These are phyloP conservation scores for Amphibalanus amphitrite DNA, from an alignment of 1,140 invertebrate species.

Conservation along the genomic window DNA sequence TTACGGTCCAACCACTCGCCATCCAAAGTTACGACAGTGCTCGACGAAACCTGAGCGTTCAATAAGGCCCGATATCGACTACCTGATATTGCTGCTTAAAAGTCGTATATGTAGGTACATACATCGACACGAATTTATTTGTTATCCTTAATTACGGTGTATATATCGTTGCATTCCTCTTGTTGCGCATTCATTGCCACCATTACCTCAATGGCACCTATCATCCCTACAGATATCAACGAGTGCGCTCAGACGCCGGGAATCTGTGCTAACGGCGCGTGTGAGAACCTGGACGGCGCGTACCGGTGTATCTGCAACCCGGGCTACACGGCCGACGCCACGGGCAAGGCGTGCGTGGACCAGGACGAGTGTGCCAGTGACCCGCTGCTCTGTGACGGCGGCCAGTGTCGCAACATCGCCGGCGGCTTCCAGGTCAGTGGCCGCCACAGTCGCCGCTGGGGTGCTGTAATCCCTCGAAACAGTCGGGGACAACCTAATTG, in stretches of 20 bases:
- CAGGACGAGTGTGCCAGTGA: slow-evolving; percentile 72
- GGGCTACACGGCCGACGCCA: slow-evolving; percentile 56
- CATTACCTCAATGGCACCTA: no score
- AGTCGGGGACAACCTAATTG: no score
- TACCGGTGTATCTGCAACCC: slow-evolving; percentile 60
- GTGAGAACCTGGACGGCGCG: slow-evolving; percentile 59
- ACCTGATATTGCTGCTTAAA: background rate
- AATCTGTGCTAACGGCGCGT: slow-evolving; percentile 62
- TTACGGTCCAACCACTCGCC: no score
- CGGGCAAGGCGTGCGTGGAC: slow-evolving; percentile 58
- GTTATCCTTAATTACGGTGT: background rate
- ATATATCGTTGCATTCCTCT: background rate
- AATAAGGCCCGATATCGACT: background rate
- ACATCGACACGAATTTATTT: background rate
- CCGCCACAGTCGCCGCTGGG: slow-evolving; percentile 9
- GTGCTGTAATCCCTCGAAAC: no score
- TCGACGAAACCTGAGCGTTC: background rate
- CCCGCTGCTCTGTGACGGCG: slow-evolving; percentile 42
- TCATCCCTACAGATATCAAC: slow-evolving; percentile 50
- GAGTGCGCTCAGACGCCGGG: slow-evolving; percentile 64
- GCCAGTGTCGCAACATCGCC: slow-evolving; percentile 36
- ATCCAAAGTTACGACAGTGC: no score
- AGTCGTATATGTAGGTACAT: background rate
- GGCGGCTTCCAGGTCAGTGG: slow-evolving; percentile 29
- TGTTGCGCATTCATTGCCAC: no score